Evolutionary conservation across 2,888 invertebrate genomes (phyloP), one percentile per base, ranked within the genome.

Genomic region (Cantharis nigra): DNA sequence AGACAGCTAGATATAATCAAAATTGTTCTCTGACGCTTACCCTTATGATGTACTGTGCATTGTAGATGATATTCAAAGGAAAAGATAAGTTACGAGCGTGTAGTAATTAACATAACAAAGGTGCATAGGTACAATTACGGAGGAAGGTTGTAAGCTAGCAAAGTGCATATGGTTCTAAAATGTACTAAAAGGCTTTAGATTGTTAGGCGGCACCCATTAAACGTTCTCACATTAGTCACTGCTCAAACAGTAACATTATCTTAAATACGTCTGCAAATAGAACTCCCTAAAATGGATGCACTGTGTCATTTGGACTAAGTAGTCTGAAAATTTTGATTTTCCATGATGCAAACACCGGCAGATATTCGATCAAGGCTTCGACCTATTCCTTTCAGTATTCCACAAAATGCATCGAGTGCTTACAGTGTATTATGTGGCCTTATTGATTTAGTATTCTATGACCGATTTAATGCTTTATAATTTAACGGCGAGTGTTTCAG

Each of bases 191-290:
- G 74, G 78, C 79, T 81, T 81, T 78, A 63, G 73, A 75, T 75
- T 33, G 73, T 74, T 72, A 62, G 71, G 72, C 76, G 76, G 78
- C 72, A 72, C 76, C 76, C 80, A 76, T 80, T 49, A 78, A 81
- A 80, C 81, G 81, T 83, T 86, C 85, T 83, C 85, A 85, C 86
- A 85, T 87, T 87, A 87, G 85, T 87, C 86, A 87, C 85, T 84
- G 84, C 81, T 82, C 84, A 87, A 86, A 87, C 83, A 85, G 87
- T 85, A 86, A 87, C 85, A 84, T 85, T 86, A 86, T 86, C 86
- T 85, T 85, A 85, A 86, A 85, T 83, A 83, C 85, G 82, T 82
- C 82, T 82, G 85, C 84, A 86, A 86, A 86, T 84, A 86, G 83
- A 81, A 75, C 70, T 63, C 80, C 79, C 80, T 74, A 63, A 80